Percentiles rank a stretch among this genome's conserved stretches.
These are phyloP conservation scores for Stigmatopora nigra DNA, from an alignment of 2,113 vertebrate genomes.

Conservation along the genomic window DNA sequence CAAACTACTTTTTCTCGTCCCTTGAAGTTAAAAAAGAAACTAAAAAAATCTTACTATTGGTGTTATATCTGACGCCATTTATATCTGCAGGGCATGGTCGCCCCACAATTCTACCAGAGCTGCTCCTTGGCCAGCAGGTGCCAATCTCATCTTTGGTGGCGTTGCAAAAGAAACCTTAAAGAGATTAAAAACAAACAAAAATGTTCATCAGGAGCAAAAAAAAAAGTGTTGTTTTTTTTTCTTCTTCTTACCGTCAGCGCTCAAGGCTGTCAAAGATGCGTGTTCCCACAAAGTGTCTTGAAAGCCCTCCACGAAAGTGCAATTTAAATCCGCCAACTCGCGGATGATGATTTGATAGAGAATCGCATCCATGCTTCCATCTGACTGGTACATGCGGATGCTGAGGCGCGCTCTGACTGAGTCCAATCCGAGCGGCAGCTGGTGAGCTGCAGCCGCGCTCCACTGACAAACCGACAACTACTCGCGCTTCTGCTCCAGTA, in stretches of 20 bases:
- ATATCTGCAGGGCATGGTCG: slow-evolving; percentile 92
- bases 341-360: slow-evolving; percentile 78
- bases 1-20: slow-evolving; percentile 25
- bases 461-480: slow-evolving; percentile 15
- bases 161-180: slow-evolving; percentile 82
- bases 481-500: slow-evolving; percentile 28
- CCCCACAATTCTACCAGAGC: slow-evolving; percentile 80
- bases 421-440: slow-evolving; percentile 12
- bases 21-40: not conserved
- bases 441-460: slow-evolving; percentile 26
- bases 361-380: slow-evolving; percentile 70
- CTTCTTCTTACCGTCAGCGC: slow-evolving; percentile 77
- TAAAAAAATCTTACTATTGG: slow-evolving; percentile 81
- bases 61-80: slow-evolving; percentile 97
- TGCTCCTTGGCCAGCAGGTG: slow-evolving; percentile 93
- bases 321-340: slow-evolving; percentile 83
- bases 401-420: slow-evolving; percentile 5
- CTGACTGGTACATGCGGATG: not conserved
- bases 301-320: slow-evolving; percentile 78
- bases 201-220: not conserved
- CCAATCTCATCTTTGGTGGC: slow-evolving; percentile 92
- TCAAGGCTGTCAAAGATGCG: slow-evolving; percentile 69
- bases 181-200: not conserved
- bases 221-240: not conserved
- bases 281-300: slow-evolving; percentile 78